Evolutionary conservation across 2,888 invertebrate species (phyloP), one percentile per base, ranked within the genome.

Genomic region (Anticlea derivata): DNA sequence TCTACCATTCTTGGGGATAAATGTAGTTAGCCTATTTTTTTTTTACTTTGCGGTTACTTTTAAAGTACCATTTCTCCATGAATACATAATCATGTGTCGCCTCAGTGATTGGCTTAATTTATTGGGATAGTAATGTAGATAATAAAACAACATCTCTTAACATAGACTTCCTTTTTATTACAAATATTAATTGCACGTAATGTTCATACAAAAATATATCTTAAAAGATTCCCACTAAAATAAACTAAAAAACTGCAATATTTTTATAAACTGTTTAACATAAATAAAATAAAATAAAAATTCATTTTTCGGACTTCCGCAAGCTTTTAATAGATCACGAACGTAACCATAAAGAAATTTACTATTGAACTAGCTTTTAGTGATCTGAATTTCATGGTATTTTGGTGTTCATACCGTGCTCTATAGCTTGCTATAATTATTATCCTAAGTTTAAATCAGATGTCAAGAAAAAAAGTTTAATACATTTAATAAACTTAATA

Each of bases 101-200:
- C n/a, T n/a, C n/a, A n/a, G n/a, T n/a, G n/a, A n/a, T n/a, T n/a
- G n/a, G n/a, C n/a, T n/a, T n/a, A n/a, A n/a, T n/a, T n/a, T n/a
- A n/a, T n/a, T n/a, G n/a, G n/a, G n/a, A n/a, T n/a, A n/a, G n/a
- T n/a, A n/a, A n/a, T n/a, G n/a, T 5, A 35, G 17, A 5, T 11
- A 47, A 71, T 64, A 58, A 74, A 74, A 75, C 63, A 57, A 64
- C 44, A 57, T 45, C 60, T 52, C 57, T 66, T 80, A 78, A 87
- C 84, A 83, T 75, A 84, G 75, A 83, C 71, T 78, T 84, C 72
- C 64, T 72, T 87, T 83, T 88, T 88, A 90, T 87, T 90, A 88
- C 80, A 90, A 89, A 90, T 83, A 84, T 83, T 78, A 86, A 86
- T 86, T 87, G 85, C 88, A 90, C 86, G 81, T 87, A 86, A 86